These are phyloP conservation scores for Actinia tenebrosa DNA, from an alignment of 64 coral and sea anemone species.

Conservation along the genomic window DNA sequence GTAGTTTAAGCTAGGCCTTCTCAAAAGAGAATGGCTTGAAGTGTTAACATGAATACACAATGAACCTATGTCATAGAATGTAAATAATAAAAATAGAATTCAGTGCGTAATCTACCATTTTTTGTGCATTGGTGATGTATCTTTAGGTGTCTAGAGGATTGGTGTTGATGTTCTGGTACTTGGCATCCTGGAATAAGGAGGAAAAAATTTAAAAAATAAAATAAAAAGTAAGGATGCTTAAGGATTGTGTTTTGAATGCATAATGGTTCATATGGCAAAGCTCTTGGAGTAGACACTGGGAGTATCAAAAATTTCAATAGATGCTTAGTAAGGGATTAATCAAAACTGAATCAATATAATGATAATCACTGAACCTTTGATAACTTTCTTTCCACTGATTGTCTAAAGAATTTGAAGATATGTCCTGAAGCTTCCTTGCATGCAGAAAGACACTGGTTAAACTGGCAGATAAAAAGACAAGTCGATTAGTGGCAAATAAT, in stretches of 20 bases:
- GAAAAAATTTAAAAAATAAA: not conserved
- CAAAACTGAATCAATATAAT: not conserved
- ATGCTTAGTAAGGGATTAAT: too few species aligned
- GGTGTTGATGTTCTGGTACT: not conserved
- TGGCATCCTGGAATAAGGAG: not conserved
- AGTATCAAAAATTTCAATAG: too few species aligned
- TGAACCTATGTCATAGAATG: too few species aligned
- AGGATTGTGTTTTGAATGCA: too few species aligned
- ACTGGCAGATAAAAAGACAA: conserved; percentile 32
- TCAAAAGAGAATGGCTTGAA: too few species aligned
- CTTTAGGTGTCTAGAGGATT: not conserved
- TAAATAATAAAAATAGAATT: not conserved
- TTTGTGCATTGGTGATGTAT: not conserved
- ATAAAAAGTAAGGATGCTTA: too few species aligned
- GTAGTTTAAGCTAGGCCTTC: too few species aligned
- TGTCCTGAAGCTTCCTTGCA: conserved; percentile 43
- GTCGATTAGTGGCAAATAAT: not conserved
- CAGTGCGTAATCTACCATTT: not conserved
- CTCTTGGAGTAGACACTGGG: too few species aligned
- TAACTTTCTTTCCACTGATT: conserved; percentile 83
- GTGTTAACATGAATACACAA: too few species aligned
- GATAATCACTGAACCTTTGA: conserved; percentile 59
- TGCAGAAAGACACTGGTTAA: conserved; percentile 71
- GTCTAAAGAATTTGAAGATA: conserved; percentile 70
- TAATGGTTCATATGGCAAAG: too few species aligned